These are phyloP conservation scores for Epinotia bilunana DNA, from an alignment of 2,888 invertebrate genomes.

Conservation along the genomic window DNA sequence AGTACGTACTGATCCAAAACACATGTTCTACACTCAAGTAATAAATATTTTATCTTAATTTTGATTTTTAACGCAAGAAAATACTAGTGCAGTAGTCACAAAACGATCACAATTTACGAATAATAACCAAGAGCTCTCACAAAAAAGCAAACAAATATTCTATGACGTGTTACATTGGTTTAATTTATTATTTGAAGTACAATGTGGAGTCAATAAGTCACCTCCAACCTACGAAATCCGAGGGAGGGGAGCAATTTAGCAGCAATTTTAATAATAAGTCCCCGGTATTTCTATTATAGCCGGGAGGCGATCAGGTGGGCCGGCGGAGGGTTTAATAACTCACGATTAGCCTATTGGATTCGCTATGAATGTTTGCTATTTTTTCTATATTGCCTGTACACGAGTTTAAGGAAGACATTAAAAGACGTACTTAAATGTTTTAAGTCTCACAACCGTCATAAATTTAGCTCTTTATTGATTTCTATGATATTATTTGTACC, in stretches of 20 bases:
- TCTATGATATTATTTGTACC: not conserved
- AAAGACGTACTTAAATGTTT: not conserved
- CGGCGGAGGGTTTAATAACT: conserved; percentile 82
- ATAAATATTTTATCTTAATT: too few species aligned
- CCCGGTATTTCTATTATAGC: conserved; percentile 84
- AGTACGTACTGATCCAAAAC: too few species aligned
- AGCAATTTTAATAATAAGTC: conserved; percentile 86
- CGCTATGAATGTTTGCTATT: conserved; percentile 83
- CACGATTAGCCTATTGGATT: conserved; percentile 84
- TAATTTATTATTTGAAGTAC: conserved; percentile 44
- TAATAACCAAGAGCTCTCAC: conserved; percentile 17
- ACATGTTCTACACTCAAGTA: too few species aligned
- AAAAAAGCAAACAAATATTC: conserved; percentile 16
- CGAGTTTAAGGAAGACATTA: conserved; percentile 65
- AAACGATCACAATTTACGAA: not conserved
- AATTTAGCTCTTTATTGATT: not conserved
- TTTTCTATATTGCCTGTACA: conserved; percentile 78
- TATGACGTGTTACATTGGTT: conserved; percentile 39
- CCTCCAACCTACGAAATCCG: conserved; percentile 72
- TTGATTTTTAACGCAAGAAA: too few species aligned
- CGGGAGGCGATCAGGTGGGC: conserved; percentile 82
- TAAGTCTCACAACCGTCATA: not conserved
- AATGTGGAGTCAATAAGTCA: conserved; percentile 63
- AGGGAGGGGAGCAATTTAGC: conserved; percentile 82
- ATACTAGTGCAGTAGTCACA: not conserved